Evolutionary conservation across 2,113 vertebrate genomes (phyloP), one percentile per base, ranked within the genome.

Genomic region (Rallus limicola): DNA sequence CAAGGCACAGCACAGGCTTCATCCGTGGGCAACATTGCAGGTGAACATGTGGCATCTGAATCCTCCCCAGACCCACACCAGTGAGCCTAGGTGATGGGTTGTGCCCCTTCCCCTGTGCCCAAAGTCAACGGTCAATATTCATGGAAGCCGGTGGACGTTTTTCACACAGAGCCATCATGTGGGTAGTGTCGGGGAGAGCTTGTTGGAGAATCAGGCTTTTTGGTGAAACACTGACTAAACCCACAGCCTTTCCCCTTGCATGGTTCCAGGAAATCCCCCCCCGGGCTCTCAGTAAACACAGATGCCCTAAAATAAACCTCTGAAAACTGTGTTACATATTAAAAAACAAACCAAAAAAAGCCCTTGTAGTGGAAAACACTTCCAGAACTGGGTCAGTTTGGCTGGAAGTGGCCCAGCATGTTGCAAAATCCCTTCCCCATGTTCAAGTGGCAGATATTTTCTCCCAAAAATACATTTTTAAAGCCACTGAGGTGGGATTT

Each of bases 231-330:
- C 25, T 50, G 80, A 46, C 33, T 46, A 70, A 81, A 26, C 50
- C 28, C 2, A 0, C 5, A 4, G 31, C 50, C 42, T 85, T 38
- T 69, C 50, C 28, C 23, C 36, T 46, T 0, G 13, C 0, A 1
- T 34, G 9, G 18, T 53, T 70, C 56, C 63, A 55, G 44, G 33
- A 59, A 76, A 76, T 36, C 29, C 29, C 31, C 18, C 62, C n/a
- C 29, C 53, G 5, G 48, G 46, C 40, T 36, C 80, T 93, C 1
- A 0, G n/a, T 67, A 67, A 70, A 55, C 25, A 40, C 36, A 71
- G 13, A 38, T 8, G 26, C 46, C 48, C 17, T 29, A 42, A 63
- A 72, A 75, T 28, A 52, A 71, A 33, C 55, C 58, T 76, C 36
- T 24, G 46, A 40, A 77, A 55, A 71, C 26, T 26, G 24, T 18